Percentiles rank a stretch among this genome's conserved stretches.
phyloP scores from a whole-genome alignment of 2,113 vertebrate species.

The Thamnophis sirtalis region DNA sequence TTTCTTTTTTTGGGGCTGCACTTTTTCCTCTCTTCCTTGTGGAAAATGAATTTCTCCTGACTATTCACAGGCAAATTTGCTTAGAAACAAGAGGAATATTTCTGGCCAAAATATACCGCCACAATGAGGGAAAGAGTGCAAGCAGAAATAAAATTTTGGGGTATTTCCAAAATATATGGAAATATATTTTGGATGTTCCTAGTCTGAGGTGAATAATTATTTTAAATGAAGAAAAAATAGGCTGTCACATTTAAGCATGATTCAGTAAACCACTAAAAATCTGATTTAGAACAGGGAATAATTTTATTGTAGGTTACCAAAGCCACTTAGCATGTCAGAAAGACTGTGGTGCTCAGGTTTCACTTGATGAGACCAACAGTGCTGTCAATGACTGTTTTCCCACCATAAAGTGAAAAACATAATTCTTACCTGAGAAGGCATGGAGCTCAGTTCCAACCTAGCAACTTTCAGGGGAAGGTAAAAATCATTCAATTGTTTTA shows the following conservation, averaged over 20 bases:
- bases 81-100: neutral
- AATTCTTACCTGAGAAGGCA: neutral
- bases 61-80: constrained; percentile 4
- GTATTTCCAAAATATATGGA: neutral
- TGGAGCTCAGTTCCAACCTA: neutral
- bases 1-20: constrained; percentile 20
- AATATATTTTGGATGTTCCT: neutral
- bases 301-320: neutral
- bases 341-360: neutral
- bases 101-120: neutral
- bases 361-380: neutral
- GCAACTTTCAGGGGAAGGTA: neutral
- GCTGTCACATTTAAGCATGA: neutral
- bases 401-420: neutral
- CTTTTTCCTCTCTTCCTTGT: constrained; percentile 2
- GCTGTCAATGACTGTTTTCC: neutral
- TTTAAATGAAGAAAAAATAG: constrained; percentile 22
- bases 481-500: neutral
- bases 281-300: constrained; percentile 4
- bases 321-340: neutral
- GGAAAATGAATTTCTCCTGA: neutral
- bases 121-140: neutral
- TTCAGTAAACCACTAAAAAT: constrained; percentile 19
- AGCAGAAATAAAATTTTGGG: neutral
- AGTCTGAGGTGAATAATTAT: constrained; percentile 14